Conservation (phyloP, 1,140 invertebrate genomes). For the Diuraphis noxia region DNA sequence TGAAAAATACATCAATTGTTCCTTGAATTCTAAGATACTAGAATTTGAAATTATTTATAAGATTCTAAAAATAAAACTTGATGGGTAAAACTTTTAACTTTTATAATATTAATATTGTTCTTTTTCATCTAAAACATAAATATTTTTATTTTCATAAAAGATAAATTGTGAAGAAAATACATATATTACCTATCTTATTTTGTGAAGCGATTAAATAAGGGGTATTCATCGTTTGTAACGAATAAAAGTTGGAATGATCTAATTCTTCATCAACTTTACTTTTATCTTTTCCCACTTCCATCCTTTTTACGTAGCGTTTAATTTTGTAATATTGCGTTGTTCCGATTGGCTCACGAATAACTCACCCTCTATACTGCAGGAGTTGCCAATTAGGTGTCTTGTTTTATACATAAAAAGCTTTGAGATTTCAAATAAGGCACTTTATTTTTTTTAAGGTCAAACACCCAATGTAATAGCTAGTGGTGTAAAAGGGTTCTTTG, state of each 20-base stretch:
- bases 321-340: constrained; percentile 26
- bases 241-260: constrained; percentile 7
- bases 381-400: constrained; percentile 29
- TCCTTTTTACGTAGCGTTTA: neutral
- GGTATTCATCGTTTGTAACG: neutral
- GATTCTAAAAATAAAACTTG: neutral
- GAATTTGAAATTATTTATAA: neutral
- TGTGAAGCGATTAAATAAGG: neutral
- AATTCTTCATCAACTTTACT: constrained; percentile 40
- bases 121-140: constrained; percentile 11
- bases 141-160: neutral
- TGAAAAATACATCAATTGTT: too few species aligned
- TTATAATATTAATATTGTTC: neutral
- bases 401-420: constrained; percentile 34
- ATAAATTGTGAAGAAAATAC: neutral
- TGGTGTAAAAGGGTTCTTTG: constrained; percentile 42
- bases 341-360: constrained; percentile 22
- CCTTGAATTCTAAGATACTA: too few species aligned
- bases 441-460: constrained; percentile 43
- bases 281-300: constrained; percentile 22
- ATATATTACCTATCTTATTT: neutral
- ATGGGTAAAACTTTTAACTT: neutral
- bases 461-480: neutral
- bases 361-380: neutral
- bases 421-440: constrained; percentile 20